phyloP scores from a whole-genome alignment of 2,888 invertebrate genomes.

The Laspeyria flexula region DNA sequence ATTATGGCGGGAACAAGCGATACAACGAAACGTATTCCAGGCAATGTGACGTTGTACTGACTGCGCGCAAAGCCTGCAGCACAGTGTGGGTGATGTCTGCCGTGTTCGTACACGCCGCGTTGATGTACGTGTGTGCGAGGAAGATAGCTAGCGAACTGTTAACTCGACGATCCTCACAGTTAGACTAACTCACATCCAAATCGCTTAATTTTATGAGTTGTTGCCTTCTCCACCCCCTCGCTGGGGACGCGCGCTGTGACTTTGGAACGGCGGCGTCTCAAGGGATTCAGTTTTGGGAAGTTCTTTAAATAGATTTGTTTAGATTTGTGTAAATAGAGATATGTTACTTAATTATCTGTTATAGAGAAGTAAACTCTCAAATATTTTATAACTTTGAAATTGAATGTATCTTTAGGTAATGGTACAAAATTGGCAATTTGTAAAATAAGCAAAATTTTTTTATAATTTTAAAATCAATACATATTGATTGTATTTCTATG shows the following conservation, averaged over 20 bases:
- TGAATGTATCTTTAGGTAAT: no score
- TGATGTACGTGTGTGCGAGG: conserved; percentile 63
- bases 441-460: no score
- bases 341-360: neutral
- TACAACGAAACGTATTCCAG: conserved; percentile 38
- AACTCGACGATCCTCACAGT: conserved; percentile 84
- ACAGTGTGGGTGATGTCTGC: conserved; percentile 27
- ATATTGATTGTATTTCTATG: no score
- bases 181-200: conserved; percentile 86
- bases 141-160: conserved; percentile 74
- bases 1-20: conserved; percentile 45
- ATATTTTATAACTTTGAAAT: no score
- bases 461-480: no score
- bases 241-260: conserved; percentile 59
- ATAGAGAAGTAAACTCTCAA: neutral
- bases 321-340: conserved; percentile 3
- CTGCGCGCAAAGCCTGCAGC: conserved; percentile 28
- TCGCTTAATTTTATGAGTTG: conserved; percentile 87
- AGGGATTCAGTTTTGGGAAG: conserved; percentile 20
- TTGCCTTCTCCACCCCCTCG: conserved; percentile 86
- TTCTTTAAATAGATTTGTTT: conserved; percentile 12
- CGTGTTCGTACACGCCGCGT: conserved; percentile 34
- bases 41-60: conserved; percentile 46
- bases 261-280: conserved; percentile 57
- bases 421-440: no score